Conservation (phyloP, 1,140 invertebrate genomes). For the Batillaria attramentaria region DNA sequence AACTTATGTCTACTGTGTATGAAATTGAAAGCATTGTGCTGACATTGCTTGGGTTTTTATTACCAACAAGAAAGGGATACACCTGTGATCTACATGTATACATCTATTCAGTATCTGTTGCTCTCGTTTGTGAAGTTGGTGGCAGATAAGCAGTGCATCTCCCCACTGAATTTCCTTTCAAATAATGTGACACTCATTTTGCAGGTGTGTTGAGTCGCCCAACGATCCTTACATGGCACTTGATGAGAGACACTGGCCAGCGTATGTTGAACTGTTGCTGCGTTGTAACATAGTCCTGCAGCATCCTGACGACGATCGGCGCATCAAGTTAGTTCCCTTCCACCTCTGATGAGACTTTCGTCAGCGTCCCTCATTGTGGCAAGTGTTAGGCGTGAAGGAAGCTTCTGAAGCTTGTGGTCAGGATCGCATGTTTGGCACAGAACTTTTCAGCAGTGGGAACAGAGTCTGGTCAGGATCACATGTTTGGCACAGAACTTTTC, state of each 20-base stretch:
- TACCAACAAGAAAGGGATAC: background rate
- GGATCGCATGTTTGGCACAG: too few species aligned
- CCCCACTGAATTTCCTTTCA: background rate
- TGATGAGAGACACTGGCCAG: conserved; percentile 48
- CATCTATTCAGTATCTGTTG: too few species aligned
- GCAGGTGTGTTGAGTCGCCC: conserved; percentile 51
- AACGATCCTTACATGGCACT: conserved; percentile 52
- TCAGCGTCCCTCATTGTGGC: too few species aligned
- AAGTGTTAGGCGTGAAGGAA: too few species aligned
- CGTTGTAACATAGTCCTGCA: conserved; percentile 50
- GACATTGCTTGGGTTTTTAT: background rate
- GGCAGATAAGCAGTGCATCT: background rate
- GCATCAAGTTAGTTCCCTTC: conserved; percentile 54
- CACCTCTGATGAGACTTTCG: conserved; percentile 34
- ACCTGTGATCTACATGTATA: background rate
- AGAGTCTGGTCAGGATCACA: too few species aligned
- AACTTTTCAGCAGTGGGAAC: too few species aligned
- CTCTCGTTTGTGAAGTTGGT: background rate
- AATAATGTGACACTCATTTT: too few species aligned
- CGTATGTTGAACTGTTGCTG: conserved; percentile 54
- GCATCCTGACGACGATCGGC: conserved; percentile 49
- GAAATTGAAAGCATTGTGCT: background rate
- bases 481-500: too few species aligned
- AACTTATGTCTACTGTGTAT: background rate
- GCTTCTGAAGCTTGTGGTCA: too few species aligned